Evolutionary conservation across 2,888 invertebrate species (phyloP).

Genomic region (Melanophora roralis): DNA sequence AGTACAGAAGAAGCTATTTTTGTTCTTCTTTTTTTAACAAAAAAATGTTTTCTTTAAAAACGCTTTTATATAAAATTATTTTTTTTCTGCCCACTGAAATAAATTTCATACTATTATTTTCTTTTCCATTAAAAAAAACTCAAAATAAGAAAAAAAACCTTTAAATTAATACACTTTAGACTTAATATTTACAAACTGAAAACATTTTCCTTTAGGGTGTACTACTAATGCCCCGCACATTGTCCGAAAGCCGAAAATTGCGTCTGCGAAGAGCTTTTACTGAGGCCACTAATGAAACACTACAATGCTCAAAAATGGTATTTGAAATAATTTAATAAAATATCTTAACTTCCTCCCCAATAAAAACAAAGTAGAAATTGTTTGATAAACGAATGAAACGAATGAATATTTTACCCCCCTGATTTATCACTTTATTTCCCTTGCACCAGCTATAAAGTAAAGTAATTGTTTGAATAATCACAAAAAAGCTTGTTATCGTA

Average conservation of each 20-base stretch:
- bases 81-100: background rate
- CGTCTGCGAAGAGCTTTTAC: conserved; percentile 92
- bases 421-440: conserved; percentile 6
- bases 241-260: conserved; percentile 91
- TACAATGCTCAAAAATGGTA: conserved; percentile 94
- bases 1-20: too few relatives aligned
- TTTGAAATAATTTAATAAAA: conserved; percentile 66
- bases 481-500: background rate
- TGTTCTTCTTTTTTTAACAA: too few relatives aligned
- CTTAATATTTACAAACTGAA: conserved; percentile 44
- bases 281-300: conserved; percentile 91
- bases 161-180: conserved; percentile 19
- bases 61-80: background rate
- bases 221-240: conserved; percentile 92
- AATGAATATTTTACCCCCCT: background rate
- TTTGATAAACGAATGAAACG: conserved; percentile 19
- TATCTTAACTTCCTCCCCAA: background rate
- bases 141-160: background rate
- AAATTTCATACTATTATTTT: background rate
- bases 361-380: conserved; percentile 5
- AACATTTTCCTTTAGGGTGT: conserved; percentile 81
- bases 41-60: background rate
- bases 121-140: background rate
- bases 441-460: conserved; percentile 34
- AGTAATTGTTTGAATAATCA: conserved; percentile 12